Base-by-base conservation (phyloP, 2,888 invertebrate species). In the Chrysolina americana region DNA sequence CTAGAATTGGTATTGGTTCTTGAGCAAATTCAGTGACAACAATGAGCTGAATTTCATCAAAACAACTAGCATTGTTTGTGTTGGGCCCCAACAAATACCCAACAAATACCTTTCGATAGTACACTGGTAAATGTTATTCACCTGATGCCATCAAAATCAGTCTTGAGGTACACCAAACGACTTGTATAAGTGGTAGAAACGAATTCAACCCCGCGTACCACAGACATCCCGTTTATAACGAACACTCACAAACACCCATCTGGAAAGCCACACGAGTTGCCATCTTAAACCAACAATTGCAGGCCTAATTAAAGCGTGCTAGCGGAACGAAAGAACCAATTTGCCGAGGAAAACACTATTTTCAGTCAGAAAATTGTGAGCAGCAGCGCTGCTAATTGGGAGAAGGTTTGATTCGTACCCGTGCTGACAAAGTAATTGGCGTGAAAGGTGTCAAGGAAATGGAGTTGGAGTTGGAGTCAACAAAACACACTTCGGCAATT, bases 361-460 rank as follows among this genome's bases (percentile, higher is more conserved):
- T 47, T 17, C 56, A 53, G 41, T 41, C 28, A 9, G 28, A 17
- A 68, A 68, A 68, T 53, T 68, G 68, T 68, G 50, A 36, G 53
- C 68, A 36, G 41, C 23, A 50, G 50, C 17, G n/a, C 59, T 36
- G 68, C 53, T 68, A 68, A 68, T 68, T 68, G 68, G 53, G 15
- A 56, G 41, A 21, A 68, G 28, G 48, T 68, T 68, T 68, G 68
- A 68, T 41, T 68, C 56, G 53, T 68, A 68, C 68, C 53, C 53
- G 41, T 28, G 41, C 36, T 68, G 56, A 41, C n/a, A 47, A 36
- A 17, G 41, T 68, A 68, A 68, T 68, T 68, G 68, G 68, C 53
- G 68, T 68, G 21, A 68, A 36, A 56, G 68, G 68, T 41, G 68
- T 68, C 53, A 28, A 68, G 53, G 41, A 68, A 68, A 53, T 19